Conservation (phyloP, 2,113 vertebrate species). For the Blennius ocellaris region DNA sequence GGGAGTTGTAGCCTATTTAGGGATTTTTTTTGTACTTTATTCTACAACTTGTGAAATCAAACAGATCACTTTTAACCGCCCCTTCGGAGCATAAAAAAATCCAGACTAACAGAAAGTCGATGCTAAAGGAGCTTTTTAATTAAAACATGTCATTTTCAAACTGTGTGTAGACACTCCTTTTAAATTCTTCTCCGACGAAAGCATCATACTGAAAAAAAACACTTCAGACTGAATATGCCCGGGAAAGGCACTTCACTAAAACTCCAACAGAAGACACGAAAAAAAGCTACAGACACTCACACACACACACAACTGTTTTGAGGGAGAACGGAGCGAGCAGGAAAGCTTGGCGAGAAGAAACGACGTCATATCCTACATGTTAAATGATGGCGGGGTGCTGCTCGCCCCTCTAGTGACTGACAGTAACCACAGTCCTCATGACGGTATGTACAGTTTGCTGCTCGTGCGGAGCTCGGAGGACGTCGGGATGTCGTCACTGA, state of each 20-base stretch:
- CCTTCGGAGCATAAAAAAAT: too few relatives aligned
- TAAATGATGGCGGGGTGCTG: constrained; percentile 44
- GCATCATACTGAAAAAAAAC: constrained; percentile 46
- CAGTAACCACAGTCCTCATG: constrained; percentile 56
- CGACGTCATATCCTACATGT: constrained; percentile 40
- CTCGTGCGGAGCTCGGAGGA: constrained; percentile 25
- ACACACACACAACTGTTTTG: too few relatives aligned
- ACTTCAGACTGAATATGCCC: constrained; percentile 66
- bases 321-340: too few relatives aligned
- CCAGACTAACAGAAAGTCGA: too few relatives aligned
- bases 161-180: constrained; percentile 37
- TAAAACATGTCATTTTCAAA: constrained; percentile 58
- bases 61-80: too few relatives aligned
- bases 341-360: constrained; percentile 24
- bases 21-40: too few relatives aligned
- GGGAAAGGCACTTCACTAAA: constrained; percentile 72
- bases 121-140: constrained; percentile 64
- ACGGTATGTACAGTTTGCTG: constrained; percentile 60
- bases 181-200: constrained; percentile 51
- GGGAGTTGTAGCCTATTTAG: too few relatives aligned
- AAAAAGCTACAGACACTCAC: constrained; percentile 30
- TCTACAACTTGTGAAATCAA: too few relatives aligned
- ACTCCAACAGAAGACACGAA: constrained; percentile 64
- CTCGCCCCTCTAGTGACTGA: constrained; percentile 43
- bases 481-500: constrained; percentile 12